phyloP scores from a whole-genome alignment of 2,113 vertebrate species.

The Coryphaenoides rupestris region DNA sequence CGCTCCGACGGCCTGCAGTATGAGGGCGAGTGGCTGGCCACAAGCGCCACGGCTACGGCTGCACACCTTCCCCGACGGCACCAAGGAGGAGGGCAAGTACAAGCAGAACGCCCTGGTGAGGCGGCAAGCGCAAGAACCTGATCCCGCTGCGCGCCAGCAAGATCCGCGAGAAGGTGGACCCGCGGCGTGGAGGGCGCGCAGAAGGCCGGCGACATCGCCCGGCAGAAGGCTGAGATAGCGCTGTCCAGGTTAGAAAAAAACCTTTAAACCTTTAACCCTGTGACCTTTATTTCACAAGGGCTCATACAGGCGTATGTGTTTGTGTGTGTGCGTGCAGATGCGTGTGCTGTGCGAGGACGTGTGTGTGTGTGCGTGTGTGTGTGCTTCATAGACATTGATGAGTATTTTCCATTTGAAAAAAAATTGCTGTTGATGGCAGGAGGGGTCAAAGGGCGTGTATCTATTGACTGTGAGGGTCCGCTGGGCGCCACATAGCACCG shows the following conservation, averaged over 20 bases:
- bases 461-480: too few relatives aligned
- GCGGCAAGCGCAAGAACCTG: conserved; percentile 96
- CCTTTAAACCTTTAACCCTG: not conserved
- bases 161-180: conserved; percentile 97
- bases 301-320: conserved; percentile 5
- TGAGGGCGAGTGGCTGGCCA: conserved; percentile 95
- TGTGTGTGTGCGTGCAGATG: not conserved
- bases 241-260: conserved; percentile 91
- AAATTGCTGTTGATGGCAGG: too few relatives aligned
- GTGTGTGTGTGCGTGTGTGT: too few relatives aligned
- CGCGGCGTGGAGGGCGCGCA: conserved; percentile 87
- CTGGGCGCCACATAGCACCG: too few relatives aligned
- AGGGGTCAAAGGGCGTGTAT: too few relatives aligned
- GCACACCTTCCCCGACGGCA: conserved; percentile 94
- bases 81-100: conserved; percentile 98
- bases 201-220: conserved; percentile 87
- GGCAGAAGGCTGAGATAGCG: conserved; percentile 93
- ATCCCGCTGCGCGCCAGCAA: conserved; percentile 95
- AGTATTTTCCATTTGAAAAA: too few relatives aligned
- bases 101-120: conserved; percentile 95
- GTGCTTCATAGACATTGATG: too few relatives aligned
- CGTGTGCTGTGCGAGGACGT: not conserved
- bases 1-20: conserved; percentile 93
- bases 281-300: not conserved
- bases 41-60: conserved; percentile 94